Percentiles rank a stretch among this genome's conserved stretches.
phyloP scores from a whole-genome alignment of 2,888 invertebrate species.

The Drosophila incognita region DNA sequence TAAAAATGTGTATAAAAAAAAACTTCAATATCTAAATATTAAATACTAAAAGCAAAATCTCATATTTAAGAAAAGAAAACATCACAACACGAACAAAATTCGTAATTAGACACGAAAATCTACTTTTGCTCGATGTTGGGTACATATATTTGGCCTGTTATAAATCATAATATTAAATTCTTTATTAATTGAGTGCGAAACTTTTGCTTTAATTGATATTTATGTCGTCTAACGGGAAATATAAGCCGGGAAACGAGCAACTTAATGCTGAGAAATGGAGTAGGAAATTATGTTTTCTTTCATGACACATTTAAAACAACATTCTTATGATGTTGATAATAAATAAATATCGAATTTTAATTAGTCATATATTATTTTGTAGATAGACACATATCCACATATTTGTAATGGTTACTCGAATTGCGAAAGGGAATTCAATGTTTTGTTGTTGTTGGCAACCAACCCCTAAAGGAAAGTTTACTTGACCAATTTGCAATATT shows the following conservation, averaged over 20 bases:
- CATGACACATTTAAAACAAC: neutral
- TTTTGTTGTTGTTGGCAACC: neutral
- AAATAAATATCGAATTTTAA: neutral
- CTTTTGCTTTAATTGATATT: conserved; percentile 62
- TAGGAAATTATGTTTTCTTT: neutral
- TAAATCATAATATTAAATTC: conserved; percentile 48
- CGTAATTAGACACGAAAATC: conserved; percentile 1
- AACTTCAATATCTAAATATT: neutral
- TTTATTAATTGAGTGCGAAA: conserved; percentile 54
- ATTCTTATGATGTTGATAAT: neutral
- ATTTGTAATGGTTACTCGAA: neutral
- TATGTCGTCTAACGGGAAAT: conserved; percentile 42
- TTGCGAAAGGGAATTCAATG: neutral
- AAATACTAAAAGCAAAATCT: neutral
- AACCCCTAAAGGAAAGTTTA: neutral
- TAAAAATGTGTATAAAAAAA: neutral
- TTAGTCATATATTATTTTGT: neutral
- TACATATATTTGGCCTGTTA: neutral
- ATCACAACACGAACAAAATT: conserved; percentile 23
- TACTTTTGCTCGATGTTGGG: neutral
- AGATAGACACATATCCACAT: neutral
- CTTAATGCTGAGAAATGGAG: neutral
- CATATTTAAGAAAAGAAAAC: neutral
- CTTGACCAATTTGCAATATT: conserved; percentile 11
- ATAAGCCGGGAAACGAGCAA: neutral